phyloP scores from a whole-genome alignment of 2,113 vertebrate genomes.

The Bettongia penicillata region DNA sequence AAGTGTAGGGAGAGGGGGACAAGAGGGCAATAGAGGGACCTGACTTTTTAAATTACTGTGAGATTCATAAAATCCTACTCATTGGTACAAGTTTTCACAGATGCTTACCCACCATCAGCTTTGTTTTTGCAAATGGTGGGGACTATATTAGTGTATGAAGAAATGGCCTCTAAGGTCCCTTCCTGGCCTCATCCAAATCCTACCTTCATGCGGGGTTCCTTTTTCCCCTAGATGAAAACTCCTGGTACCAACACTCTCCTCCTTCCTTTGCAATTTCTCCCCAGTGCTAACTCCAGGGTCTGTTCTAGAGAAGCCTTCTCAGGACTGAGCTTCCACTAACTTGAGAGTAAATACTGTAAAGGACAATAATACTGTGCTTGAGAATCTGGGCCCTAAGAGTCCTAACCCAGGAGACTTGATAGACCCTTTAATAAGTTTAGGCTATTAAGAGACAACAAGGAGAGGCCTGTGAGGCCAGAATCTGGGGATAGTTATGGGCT shows the following conservation, averaged over 20 bases:
- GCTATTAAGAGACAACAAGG: background rate
- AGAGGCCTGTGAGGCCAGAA: background rate
- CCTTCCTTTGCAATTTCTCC: background rate
- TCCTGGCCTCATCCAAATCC: background rate
- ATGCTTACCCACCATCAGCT: background rate
- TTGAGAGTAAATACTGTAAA: conserved; percentile 15
- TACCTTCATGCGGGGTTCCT: background rate
- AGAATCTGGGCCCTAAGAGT: background rate
- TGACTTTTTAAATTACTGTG: too few species aligned
- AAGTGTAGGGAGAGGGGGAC: background rate
- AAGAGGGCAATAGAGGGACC: background rate
- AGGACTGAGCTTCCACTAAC: background rate
- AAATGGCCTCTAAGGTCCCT: background rate
- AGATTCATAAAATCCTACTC: rapidly evolving
- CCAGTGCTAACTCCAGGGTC: rapidly evolving
- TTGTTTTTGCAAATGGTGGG: background rate
- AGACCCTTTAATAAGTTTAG: background rate
- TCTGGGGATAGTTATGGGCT: background rate
- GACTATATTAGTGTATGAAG: background rate
- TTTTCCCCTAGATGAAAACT: background rate
- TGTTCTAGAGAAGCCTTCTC: background rate
- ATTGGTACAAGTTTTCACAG: background rate
- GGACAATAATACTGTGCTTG: conserved; percentile 25
- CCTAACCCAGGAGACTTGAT: background rate
- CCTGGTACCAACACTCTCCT: too few species aligned